Base-by-base conservation (phyloP, 37 sponge, comb jelly and placozoan genomes). In the Axinella damicornis region DNA sequence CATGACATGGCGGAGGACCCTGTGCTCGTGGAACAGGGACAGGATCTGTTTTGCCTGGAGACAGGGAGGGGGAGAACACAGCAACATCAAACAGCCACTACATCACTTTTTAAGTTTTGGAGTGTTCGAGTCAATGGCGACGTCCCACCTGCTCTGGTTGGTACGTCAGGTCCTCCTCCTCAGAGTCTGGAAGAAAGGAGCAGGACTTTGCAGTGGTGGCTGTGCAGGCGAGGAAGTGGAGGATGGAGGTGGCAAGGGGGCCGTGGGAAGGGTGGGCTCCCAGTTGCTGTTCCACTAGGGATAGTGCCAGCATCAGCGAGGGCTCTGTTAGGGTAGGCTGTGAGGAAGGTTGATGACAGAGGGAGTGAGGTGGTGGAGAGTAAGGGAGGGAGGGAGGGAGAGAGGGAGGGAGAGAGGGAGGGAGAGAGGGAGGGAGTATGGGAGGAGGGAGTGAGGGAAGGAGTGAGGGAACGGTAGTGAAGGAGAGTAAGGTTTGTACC, bases 281-380 rank as follows among this genome's bases (percentile, higher is more conserved):
- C 19, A 82, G 73, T 39, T 82, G 83, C 14, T n/a, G 13, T 28
- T 71, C 83, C 22, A 70, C 40, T 46, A 82, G 73, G 0, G 73
- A 62, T 1, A 82, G 83, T 15, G 73, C 83, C 73, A 82, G 52
- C 21, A 73, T 28, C 28, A 82, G 72, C 12, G 83, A 71, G 19
- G 83, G 25, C 46, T 82, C 83, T 0, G 60, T n/a, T 31, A 82
- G 62, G 11, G 41, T 52, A 5, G 83, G 83, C 83, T 82, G 46
- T 9, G 46, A 9, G 46, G 9, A 46, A 46, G 46, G 9, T 4
- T 4, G 46, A 46, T 12, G 46, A 46, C 6, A 46, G 46, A 12
- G 46, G 9, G 6, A 9, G 4, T 12, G 6, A 46, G 6, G 9
- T 46, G 46, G 46, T 12, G n/a, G n/a, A n/a, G n/a, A n/a, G n/a